Percentiles rank a stretch among this genome's conserved stretches.
Evolutionary conservation across 1,140 invertebrate species (phyloP).

Genomic region (Drosophila triauraria): DNA sequence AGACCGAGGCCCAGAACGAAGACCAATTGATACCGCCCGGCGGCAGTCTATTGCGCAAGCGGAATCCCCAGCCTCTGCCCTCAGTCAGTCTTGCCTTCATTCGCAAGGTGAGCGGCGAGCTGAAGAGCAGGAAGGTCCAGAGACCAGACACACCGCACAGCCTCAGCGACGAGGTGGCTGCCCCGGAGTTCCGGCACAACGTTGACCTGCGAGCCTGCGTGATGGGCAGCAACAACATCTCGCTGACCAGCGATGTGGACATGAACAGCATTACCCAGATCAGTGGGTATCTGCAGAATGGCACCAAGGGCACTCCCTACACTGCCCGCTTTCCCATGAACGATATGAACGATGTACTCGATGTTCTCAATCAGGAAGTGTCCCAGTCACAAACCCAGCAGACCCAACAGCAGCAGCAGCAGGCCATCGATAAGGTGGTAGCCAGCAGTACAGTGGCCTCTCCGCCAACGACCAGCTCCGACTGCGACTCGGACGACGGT

Average conservation of each 20-base stretch:
- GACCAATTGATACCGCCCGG: slow-evolving; percentile 75
- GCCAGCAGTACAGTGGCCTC: slow-evolving; percentile 35
- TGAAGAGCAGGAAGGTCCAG: slow-evolving; percentile 23
- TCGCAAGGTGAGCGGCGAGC: slow-evolving; percentile 10
- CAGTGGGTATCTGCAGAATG: slow-evolving; percentile 75
- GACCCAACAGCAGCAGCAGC: slow-evolving; percentile 5
- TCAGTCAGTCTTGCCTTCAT: slow-evolving; percentile 1
- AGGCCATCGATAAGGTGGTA: slow-evolving; percentile 8
- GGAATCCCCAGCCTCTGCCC: slow-evolving; percentile 15
- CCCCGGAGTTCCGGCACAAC: slow-evolving; percentile 65
- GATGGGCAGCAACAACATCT: slow-evolving; percentile 83
- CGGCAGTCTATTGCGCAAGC: slow-evolving; percentile 72
- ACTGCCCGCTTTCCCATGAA: slow-evolving; percentile 16
- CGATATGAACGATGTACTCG: slow-evolving; percentile 61
- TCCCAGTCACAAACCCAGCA: not conserved
- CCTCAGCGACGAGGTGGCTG: slow-evolving; percentile 52
- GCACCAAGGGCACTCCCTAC: slow-evolving; percentile 44
- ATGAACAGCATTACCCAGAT: slow-evolving; percentile 61
- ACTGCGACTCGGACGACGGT: slow-evolving; percentile 75
- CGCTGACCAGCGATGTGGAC: slow-evolving; percentile 44
- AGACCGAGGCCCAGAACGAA: slow-evolving; percentile 8
- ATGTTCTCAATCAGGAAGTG: slow-evolving; percentile 54
- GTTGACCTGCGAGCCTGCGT: slow-evolving; percentile 80
- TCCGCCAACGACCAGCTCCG: slow-evolving; percentile 55
- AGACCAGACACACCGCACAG: slow-evolving; percentile 66